Evolutionary conservation across 2,797 vertebrate genomes (phyloP), one percentile per base, ranked within the genome.

Genomic region (Sphenopsis melanotis): DNA sequence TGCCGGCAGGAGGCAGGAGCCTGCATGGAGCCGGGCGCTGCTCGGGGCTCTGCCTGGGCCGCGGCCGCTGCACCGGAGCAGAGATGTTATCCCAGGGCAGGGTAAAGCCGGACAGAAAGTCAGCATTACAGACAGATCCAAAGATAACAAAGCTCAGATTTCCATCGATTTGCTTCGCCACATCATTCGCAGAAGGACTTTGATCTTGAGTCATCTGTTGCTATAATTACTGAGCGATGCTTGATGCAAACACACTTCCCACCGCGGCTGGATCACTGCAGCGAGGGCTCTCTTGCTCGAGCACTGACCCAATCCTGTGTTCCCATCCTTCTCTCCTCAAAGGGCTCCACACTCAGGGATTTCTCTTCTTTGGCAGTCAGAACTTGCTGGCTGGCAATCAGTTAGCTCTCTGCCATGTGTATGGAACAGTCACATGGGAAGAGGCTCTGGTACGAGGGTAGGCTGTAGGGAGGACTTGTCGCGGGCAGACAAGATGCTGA

Each of bases 131-230:
- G 87, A 69, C 93, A 90, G 93, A 96, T 95, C 10, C 83, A 75
- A 71, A 94, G 95, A 96, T 96, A 55, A 41, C 59, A 75, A 69
- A 41, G 29, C 81, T 70, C 47, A 64, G 80, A 86, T 96, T 90
- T 90, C 66, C 89, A 95, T 81, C 39, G 13, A 65, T 94, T 88
- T 53, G 5, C 79, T 68, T 88, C 0, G 2, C 96, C 96, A 96
- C 96, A 96, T 96, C 94, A 96, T 96, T 96, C 80, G 2, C 57
- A 78, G 52, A 39, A 50, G 29, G 55, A 8, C 96, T 96, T 96
- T 96, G 96, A 96, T 96, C 95, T 95, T 6, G 21, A 94, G 50
- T 69, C 90, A 68, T 78, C 72, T 96, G 95, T 96, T 95, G 95
- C 94, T 95, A 65, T 96, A 96, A 96, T 96, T 96, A 96, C 85